Evolutionary conservation across 2,797 vertebrate species (phyloP).

Genomic region (Orientallactaga sibirica): DNA sequence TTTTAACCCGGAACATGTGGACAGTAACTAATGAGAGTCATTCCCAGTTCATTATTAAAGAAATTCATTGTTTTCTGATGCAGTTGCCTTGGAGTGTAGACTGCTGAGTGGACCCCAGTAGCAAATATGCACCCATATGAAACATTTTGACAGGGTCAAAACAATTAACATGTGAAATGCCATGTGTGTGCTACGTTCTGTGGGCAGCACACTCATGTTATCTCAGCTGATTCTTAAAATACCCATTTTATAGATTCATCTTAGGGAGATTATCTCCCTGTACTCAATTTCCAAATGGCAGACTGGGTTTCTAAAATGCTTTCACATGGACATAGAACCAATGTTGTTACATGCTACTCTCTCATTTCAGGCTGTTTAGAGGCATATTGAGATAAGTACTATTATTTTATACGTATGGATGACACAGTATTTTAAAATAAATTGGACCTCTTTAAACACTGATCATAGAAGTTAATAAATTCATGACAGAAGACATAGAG

Average conservation of each 20-base stretch:
- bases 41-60: neutral
- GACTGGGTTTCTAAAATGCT: neutral
- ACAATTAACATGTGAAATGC: neutral
- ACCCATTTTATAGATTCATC: neutral
- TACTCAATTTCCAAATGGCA: neutral
- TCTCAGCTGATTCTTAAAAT: constrained; percentile 18
- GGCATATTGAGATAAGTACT: neutral
- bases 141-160: constrained; percentile 9
- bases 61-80: neutral
- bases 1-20: neutral
- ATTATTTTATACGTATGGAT: neutral
- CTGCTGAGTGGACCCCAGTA: neutral
- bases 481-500: neutral
- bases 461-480: neutral
- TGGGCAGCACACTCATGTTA: neutral
- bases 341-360: neutral
- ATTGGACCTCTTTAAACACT: neutral
- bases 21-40: neutral
- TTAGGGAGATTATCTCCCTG: neutral
- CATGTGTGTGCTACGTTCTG: neutral
- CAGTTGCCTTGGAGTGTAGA: neutral
- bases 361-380: neutral
- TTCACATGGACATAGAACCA: neutral
- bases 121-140: neutral
- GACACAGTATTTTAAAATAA: neutral